Evolutionary conservation across 2,797 vertebrate genomes (phyloP), one percentile per base, ranked within the genome.

Genomic region (Micrastur ruficollis): DNA sequence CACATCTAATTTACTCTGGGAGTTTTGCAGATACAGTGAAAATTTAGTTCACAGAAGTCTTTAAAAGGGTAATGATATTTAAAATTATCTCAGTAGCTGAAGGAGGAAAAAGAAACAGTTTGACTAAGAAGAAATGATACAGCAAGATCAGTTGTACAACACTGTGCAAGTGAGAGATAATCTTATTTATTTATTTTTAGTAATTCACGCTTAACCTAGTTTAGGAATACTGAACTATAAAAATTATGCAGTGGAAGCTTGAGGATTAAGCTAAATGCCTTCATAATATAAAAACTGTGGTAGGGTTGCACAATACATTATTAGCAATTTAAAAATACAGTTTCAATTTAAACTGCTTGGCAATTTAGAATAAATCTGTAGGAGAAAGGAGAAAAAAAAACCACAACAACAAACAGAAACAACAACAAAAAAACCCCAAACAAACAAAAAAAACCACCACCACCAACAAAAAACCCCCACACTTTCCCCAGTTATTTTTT

Each of bases 1-100:
- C 95, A 80, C 93, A 93, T 98, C 97, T 98, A 98, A 98, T 98
- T 98, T 98, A 81, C 15, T 96, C 11, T 87, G 79, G 93, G 97
- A 98, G 96, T 97, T 98, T 97, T 98, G 38, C 95, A 89, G 73
- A 86, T 81, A 49, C 21, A 81, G 75, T 79, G 52, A 70, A 96
- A 95, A 90, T 73, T 66, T 83, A 52, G 36, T 82, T 70, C 25
- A 44, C 27, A 53, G n/a, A 58, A 87, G 14, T 56, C 15, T 73
- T 29, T 62, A 42, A 90, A 63, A 91, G 18, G 13, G 9, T 61
- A 36, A 55, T 20, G 26, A 44, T 75, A 76, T 67, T 76, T 81
- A 80, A 80, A 46, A 46, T 3, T 52, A 17, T n/a, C 27, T 81
- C 5, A 27, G 2, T 58, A 75, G 10, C 8, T 66, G 17, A 75